Conservation (phyloP, 2,888 invertebrate species). For the Ferrisia virgata region DNA sequence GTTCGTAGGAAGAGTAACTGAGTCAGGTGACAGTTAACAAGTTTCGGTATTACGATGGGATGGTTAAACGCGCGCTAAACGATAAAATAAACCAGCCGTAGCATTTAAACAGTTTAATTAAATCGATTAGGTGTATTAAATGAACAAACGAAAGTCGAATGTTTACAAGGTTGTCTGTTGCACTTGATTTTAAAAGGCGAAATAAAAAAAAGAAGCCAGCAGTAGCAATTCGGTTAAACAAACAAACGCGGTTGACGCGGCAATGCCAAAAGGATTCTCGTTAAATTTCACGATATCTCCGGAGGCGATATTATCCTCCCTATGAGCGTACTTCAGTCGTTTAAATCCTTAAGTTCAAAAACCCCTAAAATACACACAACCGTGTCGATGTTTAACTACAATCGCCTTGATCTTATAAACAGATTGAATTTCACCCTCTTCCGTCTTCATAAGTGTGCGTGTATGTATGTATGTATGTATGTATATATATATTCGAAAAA, state of each 20-base stretch:
- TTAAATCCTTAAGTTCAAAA: slow-evolving; percentile 37
- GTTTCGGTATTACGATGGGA: background rate
- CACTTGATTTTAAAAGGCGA: slow-evolving; percentile 37
- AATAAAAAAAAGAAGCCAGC: background rate
- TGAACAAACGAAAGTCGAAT: slow-evolving; percentile 14
- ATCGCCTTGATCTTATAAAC: slow-evolving; percentile 43
- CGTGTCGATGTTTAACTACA: slow-evolving; percentile 43
- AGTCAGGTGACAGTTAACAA: slow-evolving; percentile 16
- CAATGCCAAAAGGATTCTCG: slow-evolving; percentile 17
- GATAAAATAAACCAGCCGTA: slow-evolving; percentile 4
- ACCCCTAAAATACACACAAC: slow-evolving; percentile 28
- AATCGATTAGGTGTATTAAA: slow-evolving; percentile 37
- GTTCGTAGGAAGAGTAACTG: no score
- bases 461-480: no score
- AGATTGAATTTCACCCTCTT: slow-evolving; percentile 42
- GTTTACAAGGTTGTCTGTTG: slow-evolving; percentile 38
- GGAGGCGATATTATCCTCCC: slow-evolving; percentile 43
- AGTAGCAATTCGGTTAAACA: slow-evolving; percentile 33
- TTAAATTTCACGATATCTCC: slow-evolving; percentile 38
- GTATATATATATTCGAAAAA: no score
- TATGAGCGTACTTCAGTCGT: slow-evolving; percentile 34
- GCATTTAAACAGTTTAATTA: slow-evolving; percentile 32
- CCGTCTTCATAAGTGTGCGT: no score
- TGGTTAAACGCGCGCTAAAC: background rate
- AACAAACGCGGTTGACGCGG: slow-evolving; percentile 25